Base-by-base conservation (phyloP, 2,888 invertebrate species). In the Calameuta idolon region DNA sequence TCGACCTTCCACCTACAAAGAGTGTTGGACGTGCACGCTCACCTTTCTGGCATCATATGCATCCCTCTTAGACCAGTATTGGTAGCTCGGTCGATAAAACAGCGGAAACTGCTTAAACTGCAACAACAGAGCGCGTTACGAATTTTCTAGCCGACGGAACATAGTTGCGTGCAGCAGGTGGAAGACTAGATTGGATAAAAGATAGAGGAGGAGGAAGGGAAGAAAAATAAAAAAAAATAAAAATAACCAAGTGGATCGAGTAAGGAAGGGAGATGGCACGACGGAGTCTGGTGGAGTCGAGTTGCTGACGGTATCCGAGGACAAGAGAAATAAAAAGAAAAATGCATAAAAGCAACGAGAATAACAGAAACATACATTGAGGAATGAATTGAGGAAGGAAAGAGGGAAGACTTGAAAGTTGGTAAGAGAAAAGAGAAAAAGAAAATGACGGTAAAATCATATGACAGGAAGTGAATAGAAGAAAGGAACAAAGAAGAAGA, bases 101-200 rank as follows among this genome's bases (percentile, higher is more conserved):
- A 69, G 80, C 74, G 79, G 79, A 80, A 86, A 83, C 77, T 78
- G 79, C 77, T 82, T 75, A 79, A 83, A 84, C 81, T 79, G 80
- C 76, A 80, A 68, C 78, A 81, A 75, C 76, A 78, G 76, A 75
- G 75, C 77, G 77, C 81, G 80, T 80, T 79, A 81, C 81, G 77
- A 83, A 83, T 84, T 82, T 85, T 84, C 82, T 76, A 81, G 73
- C 77, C 78, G 83, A 77, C 79, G 78, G 82, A 84, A 80, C 81
- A 81, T 76, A 79, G 82, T 82, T 78, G 83, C 82, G 82, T 82
- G 85, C 84, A 85, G 83, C 85, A 85, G 86, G 85, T 87, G 85
- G 84, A 83, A 81, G 81, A 84, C 80, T 83, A 88, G 85, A 88
- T 88, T 87, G 87, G 85, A 84, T 81, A 34, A 81, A 76, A 76